Evolutionary conservation across 2,888 invertebrate species (phyloP), one percentile per base, ranked within the genome.

Genomic region (Lingula anatina): DNA sequence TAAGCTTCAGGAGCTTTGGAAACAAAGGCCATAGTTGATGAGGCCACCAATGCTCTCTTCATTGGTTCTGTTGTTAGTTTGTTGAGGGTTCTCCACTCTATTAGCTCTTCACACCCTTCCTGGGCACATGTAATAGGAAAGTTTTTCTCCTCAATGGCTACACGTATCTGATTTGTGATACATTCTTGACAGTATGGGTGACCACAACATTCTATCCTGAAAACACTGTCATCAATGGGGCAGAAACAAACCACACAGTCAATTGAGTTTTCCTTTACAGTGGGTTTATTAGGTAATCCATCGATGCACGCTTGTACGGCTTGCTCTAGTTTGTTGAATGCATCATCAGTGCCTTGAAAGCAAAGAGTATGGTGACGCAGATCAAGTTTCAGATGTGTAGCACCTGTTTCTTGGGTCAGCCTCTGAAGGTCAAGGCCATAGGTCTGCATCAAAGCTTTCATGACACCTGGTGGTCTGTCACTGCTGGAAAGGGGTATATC

Each of bases 101-200:
- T 47, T 1, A 49, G 49, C 38, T 53, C 48, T 7, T 49, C 46
- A 44, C 72, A 73, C 1, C 46, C 50, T 12, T 70, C 66, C 4
- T 43, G 25, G 15, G 56, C 59, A 53, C 72, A 73, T 7, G 18
- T 31, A 0, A 71, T 27, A 0, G 72, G 72, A 26, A 71, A 56
- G 4, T 57, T 54, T 40, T 56, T 61, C 41, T 54, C 52, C 5
- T 50, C 40, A 5, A 65, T 48, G 7, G 56, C 55, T n/a, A 54
- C 54, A 9, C 53, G 37, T 1, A 70, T 36, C 44, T 60, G 60
- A 5, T 42, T 43, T 12, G 53, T 53, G 5, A 65, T 28, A 47
- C 73, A 73, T 3, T 54, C 54, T 3, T 42, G 47, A 49, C 73
- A 73, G 46, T 69, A 71, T 3, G 64, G 54, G 54, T 73, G 73